A percentile compares a stretch with the other conserved stretches of the same genome.
Evolutionary conservation across 1,140 invertebrate genomes (phyloP).

Genomic region (Diuraphis noxia): DNA sequence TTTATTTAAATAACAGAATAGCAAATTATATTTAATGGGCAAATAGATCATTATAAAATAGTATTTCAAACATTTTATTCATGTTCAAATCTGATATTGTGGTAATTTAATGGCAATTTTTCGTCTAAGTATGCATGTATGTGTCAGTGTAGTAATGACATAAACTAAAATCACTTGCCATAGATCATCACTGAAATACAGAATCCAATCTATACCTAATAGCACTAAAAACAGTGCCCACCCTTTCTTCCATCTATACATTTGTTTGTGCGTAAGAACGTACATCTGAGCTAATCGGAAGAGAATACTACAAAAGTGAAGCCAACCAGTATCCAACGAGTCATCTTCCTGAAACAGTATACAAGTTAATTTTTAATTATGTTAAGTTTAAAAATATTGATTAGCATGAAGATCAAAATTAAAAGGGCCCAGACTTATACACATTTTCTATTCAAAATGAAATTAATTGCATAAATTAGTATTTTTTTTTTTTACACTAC

Average conservation of each 20-base stretch:
- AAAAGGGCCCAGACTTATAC: background rate
- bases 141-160: constrained; percentile 19
- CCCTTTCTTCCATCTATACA: constrained; percentile 40
- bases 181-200: constrained; percentile 3
- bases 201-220: constrained; percentile 38
- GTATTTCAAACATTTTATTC: background rate
- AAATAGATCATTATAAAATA: background rate
- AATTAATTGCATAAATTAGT: background rate
- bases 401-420: background rate
- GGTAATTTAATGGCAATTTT: constrained; percentile 48
- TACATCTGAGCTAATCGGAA: constrained; percentile 41
- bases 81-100: constrained; percentile 40
- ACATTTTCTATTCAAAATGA: background rate
- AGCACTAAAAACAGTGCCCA: constrained; percentile 8
- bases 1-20: background rate
- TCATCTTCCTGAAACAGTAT: constrained; percentile 31
- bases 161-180: constrained; percentile 17
- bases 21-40: background rate
- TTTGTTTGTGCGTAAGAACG: constrained; percentile 45
- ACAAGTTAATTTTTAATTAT: background rate
- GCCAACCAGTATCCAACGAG: constrained; percentile 30
- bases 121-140: constrained; percentile 35
- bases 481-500: background rate
- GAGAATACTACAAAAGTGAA: constrained; percentile 34
- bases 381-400: background rate